Conservation (phyloP, 2,797 vertebrate species). For the Vipera ursinii region DNA sequence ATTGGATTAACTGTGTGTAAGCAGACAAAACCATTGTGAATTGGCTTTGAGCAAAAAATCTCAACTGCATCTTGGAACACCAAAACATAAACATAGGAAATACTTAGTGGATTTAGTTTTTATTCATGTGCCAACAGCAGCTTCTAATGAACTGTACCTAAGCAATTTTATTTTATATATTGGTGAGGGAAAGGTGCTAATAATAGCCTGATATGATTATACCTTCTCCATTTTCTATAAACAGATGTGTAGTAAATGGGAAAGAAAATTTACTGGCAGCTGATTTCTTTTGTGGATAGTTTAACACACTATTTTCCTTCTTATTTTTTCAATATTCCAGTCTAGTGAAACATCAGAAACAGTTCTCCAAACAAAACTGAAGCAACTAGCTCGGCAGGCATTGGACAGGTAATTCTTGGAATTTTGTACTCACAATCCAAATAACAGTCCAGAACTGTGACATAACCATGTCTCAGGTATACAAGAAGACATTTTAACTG, state of each 20-base stretch:
- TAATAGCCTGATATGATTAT: background rate
- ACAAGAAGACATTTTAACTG: background rate
- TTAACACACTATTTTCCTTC: background rate
- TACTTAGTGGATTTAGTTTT: background rate
- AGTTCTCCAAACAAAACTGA: constrained; percentile 88
- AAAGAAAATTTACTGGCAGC: background rate
- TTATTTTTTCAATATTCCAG: constrained; percentile 66
- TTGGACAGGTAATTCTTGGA: constrained; percentile 82
- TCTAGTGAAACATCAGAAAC: constrained; percentile 92
- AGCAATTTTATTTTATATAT: background rate
- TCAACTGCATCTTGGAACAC: background rate
- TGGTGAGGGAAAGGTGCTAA: background rate
- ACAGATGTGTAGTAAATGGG: background rate
- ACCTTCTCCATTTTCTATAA: background rate
- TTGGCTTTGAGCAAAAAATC: background rate
- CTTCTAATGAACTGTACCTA: too few species aligned
- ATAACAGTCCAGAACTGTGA: background rate
- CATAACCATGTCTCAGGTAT: background rate
- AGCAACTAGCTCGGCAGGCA: constrained; percentile 92
- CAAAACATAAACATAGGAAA: background rate
- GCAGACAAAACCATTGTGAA: background rate
- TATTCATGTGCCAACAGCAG: background rate
- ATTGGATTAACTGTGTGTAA: background rate
- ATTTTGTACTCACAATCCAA: background rate
- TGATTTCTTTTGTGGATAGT: background rate